Conservation (phyloP, 2,113 vertebrate species). For the Sakesphorus luctuosus region DNA sequence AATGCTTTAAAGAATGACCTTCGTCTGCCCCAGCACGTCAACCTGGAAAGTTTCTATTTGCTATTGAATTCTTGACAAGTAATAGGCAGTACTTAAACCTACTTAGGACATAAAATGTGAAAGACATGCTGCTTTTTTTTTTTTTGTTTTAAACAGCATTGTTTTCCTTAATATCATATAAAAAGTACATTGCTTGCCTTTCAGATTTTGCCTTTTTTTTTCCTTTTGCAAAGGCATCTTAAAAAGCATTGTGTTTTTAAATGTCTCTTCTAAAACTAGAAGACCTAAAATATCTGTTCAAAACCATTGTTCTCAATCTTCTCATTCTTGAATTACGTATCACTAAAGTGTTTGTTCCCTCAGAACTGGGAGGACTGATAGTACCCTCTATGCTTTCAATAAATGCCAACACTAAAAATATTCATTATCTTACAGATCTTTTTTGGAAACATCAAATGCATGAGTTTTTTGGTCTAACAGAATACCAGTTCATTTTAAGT, state of each 20-base stretch:
- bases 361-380: neutral
- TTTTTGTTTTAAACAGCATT: neutral
- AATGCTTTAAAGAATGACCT: conserved; percentile 73
- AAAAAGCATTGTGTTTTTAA: neutral
- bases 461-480: neutral
- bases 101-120: conserved; percentile 57
- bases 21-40: conserved; percentile 60
- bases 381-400: neutral
- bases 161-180: neutral
- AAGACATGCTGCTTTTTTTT: neutral
- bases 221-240: neutral
- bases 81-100: conserved; percentile 67
- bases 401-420: neutral
- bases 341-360: neutral
- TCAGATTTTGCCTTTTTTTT: neutral
- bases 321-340: neutral
- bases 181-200: neutral
- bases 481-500: neutral
- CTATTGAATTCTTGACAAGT: conserved; percentile 70
- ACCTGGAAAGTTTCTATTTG: conserved; percentile 70
- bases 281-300: neutral
- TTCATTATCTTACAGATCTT: neutral
- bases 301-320: neutral
- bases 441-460: neutral
- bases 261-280: neutral